Evolutionary conservation across 2,888 invertebrate species (phyloP).

Genomic region (Yponomeuta evonymella): DNA sequence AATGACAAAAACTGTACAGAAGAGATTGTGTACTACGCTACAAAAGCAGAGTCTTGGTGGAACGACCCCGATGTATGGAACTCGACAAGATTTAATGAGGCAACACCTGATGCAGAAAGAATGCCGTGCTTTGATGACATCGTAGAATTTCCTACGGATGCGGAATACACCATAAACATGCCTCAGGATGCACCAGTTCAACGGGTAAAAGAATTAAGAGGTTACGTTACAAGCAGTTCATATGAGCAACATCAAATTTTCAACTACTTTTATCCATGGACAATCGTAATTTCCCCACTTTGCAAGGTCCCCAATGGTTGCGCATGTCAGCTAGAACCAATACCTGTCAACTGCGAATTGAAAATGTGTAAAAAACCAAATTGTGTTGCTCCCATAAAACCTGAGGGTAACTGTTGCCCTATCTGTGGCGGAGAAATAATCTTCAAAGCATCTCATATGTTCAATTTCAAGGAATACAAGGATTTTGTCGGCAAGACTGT

Average conservation of each 20-base stretch:
- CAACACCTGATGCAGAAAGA: slow-evolving; percentile 67
- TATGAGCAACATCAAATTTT: not conserved
- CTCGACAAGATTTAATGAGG: slow-evolving; percentile 54
- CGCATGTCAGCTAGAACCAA: slow-evolving; percentile 43
- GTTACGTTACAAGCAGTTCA: not conserved
- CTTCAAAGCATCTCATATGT: slow-evolving; percentile 44
- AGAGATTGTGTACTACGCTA: slow-evolving; percentile 45
- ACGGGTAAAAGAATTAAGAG: slow-evolving; percentile 24
- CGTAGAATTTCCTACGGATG: slow-evolving; percentile 49
- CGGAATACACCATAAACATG: slow-evolving; percentile 41
- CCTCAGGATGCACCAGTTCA: slow-evolving; percentile 38
- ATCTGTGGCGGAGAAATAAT: slow-evolving; percentile 56
- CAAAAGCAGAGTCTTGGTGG: slow-evolving; percentile 50
- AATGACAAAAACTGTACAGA: slow-evolving; percentile 41
- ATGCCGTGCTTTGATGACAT: slow-evolving; percentile 65
- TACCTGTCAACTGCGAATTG: slow-evolving; percentile 44
- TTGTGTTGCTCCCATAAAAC: slow-evolving; percentile 53
- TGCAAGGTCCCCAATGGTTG: slow-evolving; percentile 48
- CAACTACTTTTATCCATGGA: not conserved
- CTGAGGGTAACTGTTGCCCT: slow-evolving; percentile 58
- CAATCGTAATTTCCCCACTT: not conserved
- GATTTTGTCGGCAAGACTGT: slow-evolving; percentile 38
- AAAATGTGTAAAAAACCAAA: slow-evolving; percentile 50
- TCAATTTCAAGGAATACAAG: slow-evolving; percentile 43
- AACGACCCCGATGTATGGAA: slow-evolving; percentile 61